Base-by-base conservation (phyloP, 30 jellyfish, hydroid and myxozoan species). In the Phacellophora camtschatica region DNA sequence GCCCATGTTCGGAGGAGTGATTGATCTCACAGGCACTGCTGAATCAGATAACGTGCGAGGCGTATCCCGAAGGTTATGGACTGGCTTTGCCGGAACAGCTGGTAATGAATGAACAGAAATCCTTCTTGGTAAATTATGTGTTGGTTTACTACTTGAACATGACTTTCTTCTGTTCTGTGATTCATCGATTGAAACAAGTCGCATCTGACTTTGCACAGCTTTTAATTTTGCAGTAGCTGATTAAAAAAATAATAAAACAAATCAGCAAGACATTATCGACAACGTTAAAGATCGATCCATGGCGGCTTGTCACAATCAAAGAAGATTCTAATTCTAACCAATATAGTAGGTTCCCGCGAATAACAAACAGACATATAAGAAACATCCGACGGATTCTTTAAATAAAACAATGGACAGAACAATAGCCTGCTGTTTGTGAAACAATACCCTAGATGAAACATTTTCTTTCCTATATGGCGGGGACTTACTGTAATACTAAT, bases 1-100 rank as follows among this genome's bases (percentile, higher is more conserved):
- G 24, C 70, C 77, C 95, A 84, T 84, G 34, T 84, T 84, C 22
- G 95, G 95, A 9, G 95, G 95, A 18, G 80, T 72, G 18, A 72
- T 71, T 1, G 85, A 61, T 66, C 83, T 49, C 5, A 33, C 20
- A 12, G 83, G 30, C n/a, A 71, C 46, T 7, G 95, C 9, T 6
- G 86, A 50, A 11, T 51, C 86, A 2, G 91, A 80, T 58, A 65
- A 64, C 0, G 50, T 51, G 1, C 84, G 70, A 42, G 58, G 66
- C 9, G 70, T 33, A 3, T 78, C 82, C n/a, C n/a, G n/a, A n/a
- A 24, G 37, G 5, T 34, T 37, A 15, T 57, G 34, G 15, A 46
- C 31, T 69, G 84, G 82, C 32, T 73, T 48, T 4, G 87, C 20
- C 13, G 81, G 73, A 10, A 45, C 30, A 10, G 32, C 41, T 16